Evolutionary conservation across 1,140 invertebrate genomes (phyloP).

Genomic region (Archegozetes longisetosus): DNA sequence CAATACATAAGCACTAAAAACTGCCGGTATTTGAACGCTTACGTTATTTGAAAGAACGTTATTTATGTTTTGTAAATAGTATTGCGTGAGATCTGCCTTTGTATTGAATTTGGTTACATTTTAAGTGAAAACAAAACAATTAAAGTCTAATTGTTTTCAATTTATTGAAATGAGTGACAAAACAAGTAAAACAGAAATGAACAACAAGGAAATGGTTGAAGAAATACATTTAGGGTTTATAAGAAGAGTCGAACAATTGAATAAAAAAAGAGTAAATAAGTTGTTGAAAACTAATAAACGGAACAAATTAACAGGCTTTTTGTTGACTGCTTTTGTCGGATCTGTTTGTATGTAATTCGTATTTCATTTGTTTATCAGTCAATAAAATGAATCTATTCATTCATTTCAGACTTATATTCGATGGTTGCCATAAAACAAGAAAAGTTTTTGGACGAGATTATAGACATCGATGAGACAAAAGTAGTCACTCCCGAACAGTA

Average conservation of each 20-base stretch:
- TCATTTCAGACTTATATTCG: conserved; percentile 45
- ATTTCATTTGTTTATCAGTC: neutral
- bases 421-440: conserved; percentile 67
- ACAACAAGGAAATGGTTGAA: neutral
- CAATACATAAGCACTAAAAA: too few species aligned
- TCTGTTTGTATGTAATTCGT: conserved; percentile 8
- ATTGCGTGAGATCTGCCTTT: too few species aligned
- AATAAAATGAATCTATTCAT: neutral
- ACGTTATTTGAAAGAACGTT: too few species aligned
- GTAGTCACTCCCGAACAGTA: neutral
- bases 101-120: too few species aligned
- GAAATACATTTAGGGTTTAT: conserved; percentile 6
- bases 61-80: too few species aligned
- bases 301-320: conserved; percentile 1
- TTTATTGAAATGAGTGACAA: too few species aligned
- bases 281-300: neutral
- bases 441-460: conserved; percentile 67
- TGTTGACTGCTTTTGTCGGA: conserved; percentile 11
- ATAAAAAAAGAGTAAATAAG: conserved; percentile 1
- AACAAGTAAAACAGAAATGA: too few species aligned
- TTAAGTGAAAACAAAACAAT: too few species aligned
- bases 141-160: too few species aligned
- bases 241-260: neutral
- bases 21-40: too few species aligned
- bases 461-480: conserved; percentile 27